phyloP scores from a whole-genome alignment of 2,888 invertebrate genomes.

The Carterocephalus palaemon region DNA sequence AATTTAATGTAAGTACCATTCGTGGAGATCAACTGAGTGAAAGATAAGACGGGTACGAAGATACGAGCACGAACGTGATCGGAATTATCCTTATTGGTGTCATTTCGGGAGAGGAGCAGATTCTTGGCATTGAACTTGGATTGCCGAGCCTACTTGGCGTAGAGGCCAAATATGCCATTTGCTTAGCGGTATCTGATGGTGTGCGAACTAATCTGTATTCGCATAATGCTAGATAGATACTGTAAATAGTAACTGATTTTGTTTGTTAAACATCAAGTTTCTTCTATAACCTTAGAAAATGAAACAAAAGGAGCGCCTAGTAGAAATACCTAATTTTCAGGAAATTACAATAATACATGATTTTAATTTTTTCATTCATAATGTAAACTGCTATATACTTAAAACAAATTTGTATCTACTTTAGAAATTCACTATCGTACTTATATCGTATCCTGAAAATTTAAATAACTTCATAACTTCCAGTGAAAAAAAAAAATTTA shows the following conservation, averaged over 20 bases:
- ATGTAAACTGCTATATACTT: too few species aligned
- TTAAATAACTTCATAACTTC: too few species aligned
- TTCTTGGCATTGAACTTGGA: slow-evolving; percentile 74
- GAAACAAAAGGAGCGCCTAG: too few species aligned
- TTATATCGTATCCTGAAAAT: background rate
- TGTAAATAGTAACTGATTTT: slow-evolving; percentile 18
- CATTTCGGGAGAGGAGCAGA: slow-evolving; percentile 47
- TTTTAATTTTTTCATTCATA: too few species aligned
- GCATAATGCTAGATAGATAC: slow-evolving; percentile 11
- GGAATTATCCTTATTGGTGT: slow-evolving; percentile 44
- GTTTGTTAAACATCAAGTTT: background rate
- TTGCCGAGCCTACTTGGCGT: slow-evolving; percentile 58
- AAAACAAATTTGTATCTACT: too few species aligned
- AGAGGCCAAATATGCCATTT: slow-evolving; percentile 55
- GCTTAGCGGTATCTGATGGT: slow-evolving; percentile 11
- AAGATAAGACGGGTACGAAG: slow-evolving; percentile 5
- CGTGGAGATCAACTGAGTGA: slow-evolving; percentile 3
- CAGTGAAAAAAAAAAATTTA: too few species aligned
- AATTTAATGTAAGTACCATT: too few species aligned
- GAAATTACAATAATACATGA: too few species aligned
- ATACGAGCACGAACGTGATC: slow-evolving; percentile 27
- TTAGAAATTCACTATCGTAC: too few species aligned
- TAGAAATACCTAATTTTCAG: too few species aligned
- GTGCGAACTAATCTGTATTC: slow-evolving; percentile 17
- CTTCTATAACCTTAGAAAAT: slow-evolving; percentile 16